A percentile compares a stretch with the other conserved stretches of the same genome.
Conservation (phyloP, 2,113 vertebrate species). For the Tichodroma muraria region DNA sequence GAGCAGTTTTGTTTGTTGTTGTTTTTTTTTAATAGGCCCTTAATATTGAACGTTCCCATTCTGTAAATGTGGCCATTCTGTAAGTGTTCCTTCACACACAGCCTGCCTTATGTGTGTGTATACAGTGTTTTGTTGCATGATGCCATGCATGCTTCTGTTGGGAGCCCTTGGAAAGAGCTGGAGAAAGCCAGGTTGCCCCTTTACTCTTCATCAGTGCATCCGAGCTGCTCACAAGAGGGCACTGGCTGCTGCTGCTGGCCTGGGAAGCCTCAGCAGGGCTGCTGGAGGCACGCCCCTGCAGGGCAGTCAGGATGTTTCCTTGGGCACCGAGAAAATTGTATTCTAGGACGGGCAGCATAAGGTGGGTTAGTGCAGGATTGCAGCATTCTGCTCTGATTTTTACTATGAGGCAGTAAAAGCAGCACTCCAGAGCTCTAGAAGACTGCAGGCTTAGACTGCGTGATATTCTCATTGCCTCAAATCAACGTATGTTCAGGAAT, state of each 20-base stretch:
- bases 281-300: neutral
- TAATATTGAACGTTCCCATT: neutral
- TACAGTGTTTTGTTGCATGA: neutral
- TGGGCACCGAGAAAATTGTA: neutral
- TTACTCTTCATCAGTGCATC: neutral
- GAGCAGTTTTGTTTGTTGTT: neutral
- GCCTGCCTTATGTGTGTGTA: neutral
- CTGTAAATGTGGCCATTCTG: neutral
- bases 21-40: neutral
- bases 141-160: neutral
- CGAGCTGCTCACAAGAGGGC: neutral
- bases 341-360: neutral
- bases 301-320: neutral
- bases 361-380: neutral
- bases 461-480: neutral
- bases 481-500: rapidly evolving
- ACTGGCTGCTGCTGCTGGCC: neutral
- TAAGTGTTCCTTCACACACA: neutral
- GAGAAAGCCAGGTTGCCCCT: neutral
- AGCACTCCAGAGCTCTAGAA: neutral
- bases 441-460: neutral
- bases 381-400: neutral
- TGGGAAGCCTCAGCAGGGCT: rapidly evolving
- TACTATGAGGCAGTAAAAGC: neutral
- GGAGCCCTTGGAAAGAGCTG: neutral